Conservation (phyloP, 2,113 vertebrate species). For the Sylvia atricapilla region DNA sequence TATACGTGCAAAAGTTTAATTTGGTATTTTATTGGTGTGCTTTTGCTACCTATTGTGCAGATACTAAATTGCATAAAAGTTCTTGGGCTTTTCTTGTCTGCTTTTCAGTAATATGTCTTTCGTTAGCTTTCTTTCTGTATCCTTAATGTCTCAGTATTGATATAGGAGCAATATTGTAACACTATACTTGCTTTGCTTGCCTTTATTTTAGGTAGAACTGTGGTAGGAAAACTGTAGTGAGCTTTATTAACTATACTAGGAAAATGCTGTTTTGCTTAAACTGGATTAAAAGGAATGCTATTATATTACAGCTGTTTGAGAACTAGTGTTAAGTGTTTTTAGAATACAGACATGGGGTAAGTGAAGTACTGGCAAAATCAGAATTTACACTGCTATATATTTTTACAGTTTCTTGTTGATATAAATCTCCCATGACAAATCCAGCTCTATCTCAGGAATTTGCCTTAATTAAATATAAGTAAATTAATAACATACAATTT, state of each 20-base stretch:
- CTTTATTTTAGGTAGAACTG: slow-evolving; percentile 29
- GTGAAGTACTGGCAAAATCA: slow-evolving; percentile 2
- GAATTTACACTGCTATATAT: not conserved
- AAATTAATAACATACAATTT: not conserved
- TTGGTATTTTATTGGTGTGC: slow-evolving; percentile 54
- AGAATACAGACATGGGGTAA: not conserved
- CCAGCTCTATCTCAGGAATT: not conserved
- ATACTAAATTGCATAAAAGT: slow-evolving; percentile 45
- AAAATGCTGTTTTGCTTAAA: slow-evolving; percentile 27
- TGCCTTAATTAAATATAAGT: not conserved
- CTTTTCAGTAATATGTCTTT: slow-evolving; percentile 9
- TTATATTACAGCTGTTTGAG: not conserved
- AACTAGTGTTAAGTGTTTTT: slow-evolving; percentile 26
- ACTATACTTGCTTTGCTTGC: slow-evolving; percentile 30
- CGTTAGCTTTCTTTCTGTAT: slow-evolving; percentile 1
- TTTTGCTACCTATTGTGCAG: slow-evolving; percentile 58
- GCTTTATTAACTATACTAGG: not conserved
- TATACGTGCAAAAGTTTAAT: slow-evolving; percentile 32
- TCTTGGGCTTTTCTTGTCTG: slow-evolving; percentile 49
- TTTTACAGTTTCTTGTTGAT: not conserved
- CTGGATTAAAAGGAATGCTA: not conserved
- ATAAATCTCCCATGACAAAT: not conserved
- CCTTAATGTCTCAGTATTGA: not conserved
- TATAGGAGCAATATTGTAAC: not conserved
- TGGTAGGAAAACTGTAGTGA: not conserved